Percentiles rank a stretch among this genome's conserved stretches.
Evolutionary conservation across 2,797 vertebrate species (phyloP).

Genomic region (Bovichtus diacanthus): DNA sequence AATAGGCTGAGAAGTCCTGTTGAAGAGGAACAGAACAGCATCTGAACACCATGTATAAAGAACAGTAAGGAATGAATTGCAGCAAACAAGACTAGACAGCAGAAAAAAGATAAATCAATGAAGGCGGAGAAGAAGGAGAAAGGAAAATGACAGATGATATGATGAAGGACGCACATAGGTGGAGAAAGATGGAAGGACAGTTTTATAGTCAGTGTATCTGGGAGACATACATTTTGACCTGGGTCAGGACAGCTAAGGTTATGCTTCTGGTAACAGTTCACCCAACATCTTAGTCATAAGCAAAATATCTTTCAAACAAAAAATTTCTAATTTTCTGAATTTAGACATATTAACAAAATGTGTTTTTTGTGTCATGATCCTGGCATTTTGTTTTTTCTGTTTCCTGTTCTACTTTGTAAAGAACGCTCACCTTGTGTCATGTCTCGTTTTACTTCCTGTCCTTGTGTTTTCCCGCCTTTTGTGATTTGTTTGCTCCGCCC

Average conservation of each 20-base stretch:
- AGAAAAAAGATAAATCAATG: constrained; percentile 20
- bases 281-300: background rate
- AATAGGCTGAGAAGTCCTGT: constrained; percentile 94
- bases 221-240: background rate
- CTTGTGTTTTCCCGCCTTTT: too few species aligned
- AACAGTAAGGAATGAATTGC: background rate
- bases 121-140: background rate
- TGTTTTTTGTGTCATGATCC: too few species aligned
- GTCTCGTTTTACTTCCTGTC: too few species aligned
- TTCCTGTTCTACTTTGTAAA: too few species aligned
- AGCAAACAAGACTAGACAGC: background rate
- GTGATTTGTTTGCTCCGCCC: too few species aligned
- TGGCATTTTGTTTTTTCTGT: too few species aligned
- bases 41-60: background rate
- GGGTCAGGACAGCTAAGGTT: background rate
- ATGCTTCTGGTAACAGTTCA: background rate
- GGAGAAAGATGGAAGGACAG: background rate
- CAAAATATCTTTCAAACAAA: background rate
- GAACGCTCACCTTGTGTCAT: too few species aligned
- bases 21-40: constrained; percentile 3
- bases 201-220: background rate
- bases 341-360: background rate
- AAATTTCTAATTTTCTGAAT: background rate
- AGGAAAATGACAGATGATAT: background rate
- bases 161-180: constrained; percentile 1